Evolutionary conservation across 2,113 vertebrate genomes (phyloP), one percentile per base, ranked within the genome.

Genomic region (Collichthys lucidus): DNA sequence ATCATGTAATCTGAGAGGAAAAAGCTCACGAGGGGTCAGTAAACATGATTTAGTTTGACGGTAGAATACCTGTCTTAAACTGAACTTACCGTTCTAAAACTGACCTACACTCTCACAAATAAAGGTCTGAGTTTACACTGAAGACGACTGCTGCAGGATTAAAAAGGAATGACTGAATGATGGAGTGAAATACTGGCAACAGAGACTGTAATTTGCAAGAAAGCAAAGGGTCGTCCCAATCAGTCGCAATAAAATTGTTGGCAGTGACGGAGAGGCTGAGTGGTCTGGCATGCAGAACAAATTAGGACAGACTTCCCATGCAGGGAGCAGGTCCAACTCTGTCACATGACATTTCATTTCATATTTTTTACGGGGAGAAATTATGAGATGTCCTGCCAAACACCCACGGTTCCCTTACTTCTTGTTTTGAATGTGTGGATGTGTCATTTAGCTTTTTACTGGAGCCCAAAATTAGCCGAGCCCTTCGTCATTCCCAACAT

Each of bases 331-430:
- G 55, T 69, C 78, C 85, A 89, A 76, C 74, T 68, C 72, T 74
- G 87, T 72, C 73, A 59, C 79, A 40, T 42, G 60, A 84, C 66
- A 50, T 61, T 86, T 83, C 47, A 64, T 79, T 67, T 79, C 62
- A 81, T 57, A 82, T 86, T 88, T 88, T 86, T 88, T 89, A 84
- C 64, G 49, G 24, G 44, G 67, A 44, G 4, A 75, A 74, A 72
- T 40, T 63, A 74, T 15, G 15, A 57, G 29, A 79, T 76, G 61
- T 82, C 31, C 87, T 79, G 77, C 86, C 90, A 90, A 78, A 88
- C 63, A 47, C 56, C 66, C 72, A 56, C 55, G 4, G 14, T 75
- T 91, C 63, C 80, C 63, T 76, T 78, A 80, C 71, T 47, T 82
- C 60, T 62, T 4, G 40, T 40, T n/a, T 42, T 31, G 53, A 35